phyloP scores from a whole-genome alignment of 2,113 vertebrate genomes.

The Trachemys scripta region DNA sequence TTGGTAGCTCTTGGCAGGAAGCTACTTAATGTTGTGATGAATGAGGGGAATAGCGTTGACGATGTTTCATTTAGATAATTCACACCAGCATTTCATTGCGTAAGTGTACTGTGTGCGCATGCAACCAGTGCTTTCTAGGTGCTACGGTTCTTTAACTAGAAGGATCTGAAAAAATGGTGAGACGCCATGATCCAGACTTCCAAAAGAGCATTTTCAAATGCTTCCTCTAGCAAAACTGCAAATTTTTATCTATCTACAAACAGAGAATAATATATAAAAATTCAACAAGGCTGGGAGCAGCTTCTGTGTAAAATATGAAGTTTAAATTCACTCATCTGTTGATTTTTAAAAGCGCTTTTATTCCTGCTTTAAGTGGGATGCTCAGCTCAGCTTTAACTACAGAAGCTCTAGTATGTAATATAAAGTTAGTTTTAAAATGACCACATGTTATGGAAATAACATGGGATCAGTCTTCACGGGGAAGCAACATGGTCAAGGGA shows the following conservation, averaged over 20 bases:
- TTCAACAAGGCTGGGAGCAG: not conserved
- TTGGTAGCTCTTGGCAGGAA: not conserved
- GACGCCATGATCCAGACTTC: accelerated
- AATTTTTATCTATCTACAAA: not conserved
- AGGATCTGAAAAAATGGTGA: not conserved
- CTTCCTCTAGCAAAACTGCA: not conserved
- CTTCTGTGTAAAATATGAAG: not conserved
- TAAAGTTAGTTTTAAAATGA: not conserved
- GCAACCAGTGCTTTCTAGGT: accelerated
- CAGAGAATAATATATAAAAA: not conserved
- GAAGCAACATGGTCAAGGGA: not conserved
- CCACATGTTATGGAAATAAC: not conserved
- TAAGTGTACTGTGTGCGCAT: accelerated
- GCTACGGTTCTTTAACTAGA: not conserved
- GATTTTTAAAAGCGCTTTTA: not conserved
- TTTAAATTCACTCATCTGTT: not conserved
- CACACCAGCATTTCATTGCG: not conserved
- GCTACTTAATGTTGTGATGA: not conserved
- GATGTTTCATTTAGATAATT: accelerated
- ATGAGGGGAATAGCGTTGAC: not conserved
- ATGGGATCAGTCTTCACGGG: not conserved
- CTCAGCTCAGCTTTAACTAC: not conserved
- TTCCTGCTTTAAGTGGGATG: not conserved
- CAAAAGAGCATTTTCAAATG: not conserved
- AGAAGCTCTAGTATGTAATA: accelerated